These are phyloP conservation scores for Aelia acuminata DNA, from an alignment of 2,888 invertebrate species.

Conservation along the genomic window DNA sequence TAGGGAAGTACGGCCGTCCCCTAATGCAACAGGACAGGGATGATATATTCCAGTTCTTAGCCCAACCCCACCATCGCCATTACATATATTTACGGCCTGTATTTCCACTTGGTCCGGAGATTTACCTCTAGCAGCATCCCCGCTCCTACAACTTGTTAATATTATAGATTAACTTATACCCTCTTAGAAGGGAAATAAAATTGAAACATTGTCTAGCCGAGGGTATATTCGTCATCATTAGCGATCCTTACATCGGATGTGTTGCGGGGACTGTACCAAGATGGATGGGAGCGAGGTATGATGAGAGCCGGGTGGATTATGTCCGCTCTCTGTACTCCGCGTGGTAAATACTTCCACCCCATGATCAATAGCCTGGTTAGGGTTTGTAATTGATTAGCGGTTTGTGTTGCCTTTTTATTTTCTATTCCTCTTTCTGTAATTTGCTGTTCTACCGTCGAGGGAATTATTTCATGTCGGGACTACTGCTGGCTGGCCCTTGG, in stretches of 20 bases:
- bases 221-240: conserved; percentile 45
- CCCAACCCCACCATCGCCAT: conserved; percentile 23
- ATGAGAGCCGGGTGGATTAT: conserved; percentile 30
- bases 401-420: conserved; percentile 34
- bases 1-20: conserved; percentile 22
- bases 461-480: conserved; percentile 26
- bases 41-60: conserved; percentile 50
- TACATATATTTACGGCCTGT: conserved; percentile 53
- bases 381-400: conserved; percentile 33
- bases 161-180: conserved; percentile 19
- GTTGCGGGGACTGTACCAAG: not conserved
- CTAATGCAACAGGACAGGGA: conserved; percentile 20
- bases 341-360: conserved; percentile 22
- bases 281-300: conserved; percentile 24
- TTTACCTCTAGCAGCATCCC: conserved; percentile 24
- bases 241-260: conserved; percentile 38
- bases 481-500: not conserved
- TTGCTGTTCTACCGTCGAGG: conserved; percentile 21
- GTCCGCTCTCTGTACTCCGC: not conserved
- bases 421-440: conserved; percentile 33
- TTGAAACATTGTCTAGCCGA: not conserved
- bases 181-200: conserved; percentile 31
- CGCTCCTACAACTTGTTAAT: conserved; percentile 35
- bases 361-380: conserved; percentile 30
- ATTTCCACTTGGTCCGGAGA: conserved; percentile 35